Base-by-base conservation (phyloP, 2,888 invertebrate genomes). In the Rhogogaster chlorosoma region DNA sequence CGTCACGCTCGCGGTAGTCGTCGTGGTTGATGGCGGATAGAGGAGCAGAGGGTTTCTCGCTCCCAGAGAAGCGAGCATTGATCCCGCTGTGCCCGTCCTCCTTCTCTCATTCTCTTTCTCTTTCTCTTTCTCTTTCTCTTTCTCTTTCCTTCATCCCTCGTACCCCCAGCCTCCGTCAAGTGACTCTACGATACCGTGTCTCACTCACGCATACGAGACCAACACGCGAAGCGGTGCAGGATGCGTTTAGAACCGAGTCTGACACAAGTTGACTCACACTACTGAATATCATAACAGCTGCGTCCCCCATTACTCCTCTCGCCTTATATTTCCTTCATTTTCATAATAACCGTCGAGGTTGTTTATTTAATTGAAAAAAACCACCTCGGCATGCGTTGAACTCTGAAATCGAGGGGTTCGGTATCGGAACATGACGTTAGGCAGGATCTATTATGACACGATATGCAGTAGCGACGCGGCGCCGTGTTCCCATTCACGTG, bases 11-110 rank as follows among this genome's bases (percentile, higher is more conserved):
- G 38, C 42, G 42, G 53, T 22, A n/a, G 49, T 49, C 64, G 67
- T 70, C n/a, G 42, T 77, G 70, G 70, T 53, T 85, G 83, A 61
- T 75, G 38, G 78, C 61, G 84, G 75, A 71, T 82, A 82, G 36
- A 86, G 84, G 57, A 83, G 77, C 61, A 71, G 73, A 85, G 84
- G 53, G 85, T 84, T 85, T 83, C 42, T 26, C 61, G 36, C 80
- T 80, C 86, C 87, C 86, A 87, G 87, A 85, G 86, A 90, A 88
- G 89, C 90, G 88, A 90, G 89, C 89, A 91, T 91, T 90, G 91
- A 91, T 90, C 91, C 89, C 88, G 85, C 87, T 87, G 87, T 83
- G 42, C 42, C 22, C 49, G 83, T 84, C 85, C 73, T 84, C 77
- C 84, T 84, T 86, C 84, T 85, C 80, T 86, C 85, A 84, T 80